These are phyloP conservation scores for Heliconius hewitsoni DNA, from an alignment of 1,140 invertebrate genomes.

Conservation along the genomic window DNA sequence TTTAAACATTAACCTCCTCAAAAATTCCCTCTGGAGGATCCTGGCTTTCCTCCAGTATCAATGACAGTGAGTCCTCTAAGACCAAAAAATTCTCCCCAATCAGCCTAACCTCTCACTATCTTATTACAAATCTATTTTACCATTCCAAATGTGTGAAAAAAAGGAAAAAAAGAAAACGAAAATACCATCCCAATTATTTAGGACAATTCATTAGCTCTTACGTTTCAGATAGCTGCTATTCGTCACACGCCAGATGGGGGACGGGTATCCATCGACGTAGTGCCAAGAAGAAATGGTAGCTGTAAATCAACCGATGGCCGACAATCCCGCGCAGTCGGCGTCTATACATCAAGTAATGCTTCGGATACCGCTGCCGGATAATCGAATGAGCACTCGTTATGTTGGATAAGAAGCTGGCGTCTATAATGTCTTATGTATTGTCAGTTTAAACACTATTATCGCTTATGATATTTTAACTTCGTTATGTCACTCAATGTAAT, in stretches of 20 bases:
- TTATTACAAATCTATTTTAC: no score
- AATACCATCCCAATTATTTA: conserved; percentile 79
- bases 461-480: conserved; percentile 37
- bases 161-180: conserved; percentile 70
- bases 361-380: conserved; percentile 79
- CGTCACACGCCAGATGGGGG: conserved; percentile 71
- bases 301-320: conserved; percentile 75
- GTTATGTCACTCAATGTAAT: neutral
- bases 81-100: no score
- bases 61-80: no score
- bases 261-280: conserved; percentile 69
- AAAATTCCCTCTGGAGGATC: no score
- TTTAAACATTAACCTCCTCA: no score
- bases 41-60: no score
- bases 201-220: conserved; percentile 79
- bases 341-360: conserved; percentile 79
- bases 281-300: conserved; percentile 76
- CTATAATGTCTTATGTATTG: conserved; percentile 54
- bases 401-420: conserved; percentile 74
- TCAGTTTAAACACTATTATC: conserved; percentile 49
- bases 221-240: conserved; percentile 72
- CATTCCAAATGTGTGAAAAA: no score
- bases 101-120: no score
- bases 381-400: conserved; percentile 80
- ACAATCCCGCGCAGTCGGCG: conserved; percentile 76